A percentile compares a stretch with the other conserved stretches of the same genome.
Conservation (phyloP, 2,113 vertebrate species). For the Podiceps cristatus region DNA sequence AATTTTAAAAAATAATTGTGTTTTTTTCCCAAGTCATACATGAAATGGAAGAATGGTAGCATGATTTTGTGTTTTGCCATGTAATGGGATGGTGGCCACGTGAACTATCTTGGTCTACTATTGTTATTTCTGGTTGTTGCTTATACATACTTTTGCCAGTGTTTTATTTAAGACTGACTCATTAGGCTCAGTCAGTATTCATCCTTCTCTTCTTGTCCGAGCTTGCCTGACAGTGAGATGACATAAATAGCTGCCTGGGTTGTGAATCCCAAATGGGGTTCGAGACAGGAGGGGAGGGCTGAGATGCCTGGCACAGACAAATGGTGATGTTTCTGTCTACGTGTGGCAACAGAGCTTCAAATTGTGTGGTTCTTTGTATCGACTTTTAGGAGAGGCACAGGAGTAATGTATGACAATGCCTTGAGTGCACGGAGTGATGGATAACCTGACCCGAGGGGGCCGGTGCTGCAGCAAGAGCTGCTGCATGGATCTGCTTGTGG, state of each 20-base stretch:
- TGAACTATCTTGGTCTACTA: background rate
- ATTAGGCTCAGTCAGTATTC: background rate
- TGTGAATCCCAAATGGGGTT: background rate
- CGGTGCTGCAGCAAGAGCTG: background rate
- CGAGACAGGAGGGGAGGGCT: background rate
- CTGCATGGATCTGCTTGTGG: background rate
- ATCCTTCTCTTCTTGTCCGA: background rate
- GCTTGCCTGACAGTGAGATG: background rate
- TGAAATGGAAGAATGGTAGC: background rate
- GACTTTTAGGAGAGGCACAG: background rate
- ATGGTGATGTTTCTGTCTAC: background rate
- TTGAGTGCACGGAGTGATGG: background rate
- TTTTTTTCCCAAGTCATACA: background rate
- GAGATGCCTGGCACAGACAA: background rate
- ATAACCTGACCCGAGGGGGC: background rate
- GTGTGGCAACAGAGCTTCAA: background rate
- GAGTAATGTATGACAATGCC: background rate
- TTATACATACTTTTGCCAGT: background rate
- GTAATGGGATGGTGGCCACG: fast-evolving
- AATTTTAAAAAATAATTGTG: too few relatives aligned
- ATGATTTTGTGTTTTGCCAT: background rate
- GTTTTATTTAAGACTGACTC: background rate
- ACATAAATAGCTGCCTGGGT: background rate
- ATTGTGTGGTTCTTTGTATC: background rate
- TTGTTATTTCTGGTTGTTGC: background rate